Evolutionary conservation across 2,797 vertebrate species (phyloP).

Genomic region (Pogonophryne albipinna): DNA sequence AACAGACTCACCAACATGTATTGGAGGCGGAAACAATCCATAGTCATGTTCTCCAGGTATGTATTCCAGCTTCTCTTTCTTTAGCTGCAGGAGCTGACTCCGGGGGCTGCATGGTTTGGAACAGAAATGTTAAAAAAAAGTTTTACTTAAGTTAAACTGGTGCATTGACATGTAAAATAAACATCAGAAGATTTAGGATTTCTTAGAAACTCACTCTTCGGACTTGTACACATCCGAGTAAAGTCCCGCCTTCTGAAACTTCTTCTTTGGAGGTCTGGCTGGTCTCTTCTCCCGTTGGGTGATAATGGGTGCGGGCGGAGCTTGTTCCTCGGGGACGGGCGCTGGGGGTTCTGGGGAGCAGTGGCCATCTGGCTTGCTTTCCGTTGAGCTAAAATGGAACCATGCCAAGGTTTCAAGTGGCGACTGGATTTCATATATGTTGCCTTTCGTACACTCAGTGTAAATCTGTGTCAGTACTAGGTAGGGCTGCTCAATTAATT

Average conservation of each 20-base stretch:
- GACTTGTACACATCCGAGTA: conserved; percentile 99
- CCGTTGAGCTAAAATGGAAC: conserved; percentile 79
- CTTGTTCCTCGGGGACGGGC: conserved; percentile 82
- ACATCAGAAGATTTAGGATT: not conserved
- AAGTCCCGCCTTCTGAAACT: conserved; percentile 98
- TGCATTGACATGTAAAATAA: conserved; percentile 13
- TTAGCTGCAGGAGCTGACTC: conserved; percentile 94
- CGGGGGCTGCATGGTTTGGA: conserved; percentile 85
- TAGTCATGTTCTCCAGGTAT: conserved; percentile 96
- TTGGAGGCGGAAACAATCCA: conserved; percentile 95
- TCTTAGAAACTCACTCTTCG: conserved; percentile 89
- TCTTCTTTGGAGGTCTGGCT: conserved; percentile 97
- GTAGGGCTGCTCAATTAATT: too few species aligned
- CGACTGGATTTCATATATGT: conserved; percentile 49
- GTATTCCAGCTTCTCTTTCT: conserved; percentile 98
- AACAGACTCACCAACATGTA: conserved; percentile 94
- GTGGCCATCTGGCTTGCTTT: conserved; percentile 84
- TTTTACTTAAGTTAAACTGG: not conserved
- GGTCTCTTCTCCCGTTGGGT: conserved; percentile 93
- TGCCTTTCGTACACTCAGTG: conserved; percentile 24
- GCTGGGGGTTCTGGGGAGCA: conserved; percentile 83
- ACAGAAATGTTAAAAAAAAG: conserved; percentile 10
- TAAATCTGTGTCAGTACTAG: conserved; percentile 9
- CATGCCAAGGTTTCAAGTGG: conserved; percentile 57
- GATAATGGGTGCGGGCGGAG: conserved; percentile 80